These are phyloP conservation scores for Oreochromis spilurus DNA, from an alignment of 2,113 vertebrate genomes.

Conservation along the genomic window DNA sequence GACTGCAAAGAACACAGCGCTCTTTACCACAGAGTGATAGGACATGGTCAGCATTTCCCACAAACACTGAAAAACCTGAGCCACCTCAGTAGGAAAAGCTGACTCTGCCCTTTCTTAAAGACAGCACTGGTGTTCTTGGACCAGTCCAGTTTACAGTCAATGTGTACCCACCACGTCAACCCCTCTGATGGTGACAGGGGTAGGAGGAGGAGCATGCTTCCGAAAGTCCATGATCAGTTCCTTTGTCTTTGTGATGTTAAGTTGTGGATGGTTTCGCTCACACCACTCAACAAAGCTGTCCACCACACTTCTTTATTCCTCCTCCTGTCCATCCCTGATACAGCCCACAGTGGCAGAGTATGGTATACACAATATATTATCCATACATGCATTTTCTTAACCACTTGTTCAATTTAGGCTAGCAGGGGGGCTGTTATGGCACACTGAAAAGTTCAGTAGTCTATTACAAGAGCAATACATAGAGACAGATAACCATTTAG, in stretches of 20 bases:
- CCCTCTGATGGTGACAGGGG: background rate
- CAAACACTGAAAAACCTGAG: background rate
- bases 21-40: background rate
- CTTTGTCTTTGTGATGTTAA: background rate
- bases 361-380: background rate
- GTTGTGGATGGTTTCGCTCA: accelerated
- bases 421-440: accelerated
- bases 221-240: background rate
- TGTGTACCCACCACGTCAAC: background rate
- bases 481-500: background rate
- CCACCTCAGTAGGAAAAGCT: accelerated
- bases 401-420: background rate
- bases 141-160: background rate
- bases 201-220: background rate
- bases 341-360: background rate
- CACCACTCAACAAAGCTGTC: background rate
- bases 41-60: background rate
- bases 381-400: background rate
- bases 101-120: accelerated
- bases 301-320: background rate
- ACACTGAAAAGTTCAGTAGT: background rate
- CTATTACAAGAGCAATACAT: background rate
- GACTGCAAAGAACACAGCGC: background rate
- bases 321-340: background rate
- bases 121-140: background rate